Evolutionary conservation across 2,797 vertebrate genomes (phyloP), one percentile per base, ranked within the genome.

Genomic region (Adrianichthys oophorus): DNA sequence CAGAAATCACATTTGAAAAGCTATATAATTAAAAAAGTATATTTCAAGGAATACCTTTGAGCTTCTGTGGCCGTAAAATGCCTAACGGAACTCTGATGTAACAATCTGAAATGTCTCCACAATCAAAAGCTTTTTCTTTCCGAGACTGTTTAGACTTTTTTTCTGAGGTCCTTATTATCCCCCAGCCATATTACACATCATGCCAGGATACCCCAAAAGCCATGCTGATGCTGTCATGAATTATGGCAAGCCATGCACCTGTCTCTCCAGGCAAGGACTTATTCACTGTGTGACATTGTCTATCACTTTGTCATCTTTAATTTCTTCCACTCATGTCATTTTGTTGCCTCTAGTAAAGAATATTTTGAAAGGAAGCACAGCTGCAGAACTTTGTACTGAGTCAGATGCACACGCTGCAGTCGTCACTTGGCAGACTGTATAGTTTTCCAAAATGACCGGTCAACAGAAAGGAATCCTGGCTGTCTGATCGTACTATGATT

Each of bases 231-330:
- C 50, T 49, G 55, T 57, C 64, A 12, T 55, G 53, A 65, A 74
- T 74, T 59, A 77, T 70, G 66, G 52, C 8, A 44, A 70, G 70
- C 70, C 72, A 60, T 60, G 67, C 68, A 74, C 72, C 72, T 71
- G 64, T 76, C 71, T 82, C 75, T 79, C 59, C 1, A 16, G 86
- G 79, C 78, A 62, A 82, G 64, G 76, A 42, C 80, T 78, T 62
- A 40, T 18, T 66, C 64, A 41, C 48, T 13, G 26, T n/a, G 49
- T 49, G 67, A 74, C 72, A 50, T 2, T 76, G 74, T 82, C 78
- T 74, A 45, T 80, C 76, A 72, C 76, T 67, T 44, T 66, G 52
- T 62, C 69, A 44, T 29, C 50, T 44, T 63, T 68, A 52, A 59
- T 62, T 76, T 76, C 73, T 57, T 46, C 52, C 42, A 61, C 18